Evolutionary conservation across 1,140 invertebrate species (phyloP).

Genomic region (Eurosta solidaginis): DNA sequence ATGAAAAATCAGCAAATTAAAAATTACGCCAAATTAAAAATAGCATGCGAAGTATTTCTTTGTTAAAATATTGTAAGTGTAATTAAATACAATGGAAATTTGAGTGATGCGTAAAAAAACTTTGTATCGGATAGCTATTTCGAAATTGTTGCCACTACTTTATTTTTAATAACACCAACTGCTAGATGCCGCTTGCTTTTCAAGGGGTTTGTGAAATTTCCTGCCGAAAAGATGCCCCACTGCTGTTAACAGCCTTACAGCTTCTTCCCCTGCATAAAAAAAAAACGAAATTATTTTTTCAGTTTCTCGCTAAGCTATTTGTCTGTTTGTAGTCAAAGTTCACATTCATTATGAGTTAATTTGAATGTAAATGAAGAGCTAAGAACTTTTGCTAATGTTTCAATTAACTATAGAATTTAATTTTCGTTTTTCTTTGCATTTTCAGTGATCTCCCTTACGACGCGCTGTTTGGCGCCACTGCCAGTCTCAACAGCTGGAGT

Average conservation of each 20-base stretch:
- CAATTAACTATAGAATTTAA: conserved; percentile 59
- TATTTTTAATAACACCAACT: background rate
- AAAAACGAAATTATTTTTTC: background rate
- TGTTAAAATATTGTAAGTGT: background rate
- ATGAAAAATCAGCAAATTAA: background rate
- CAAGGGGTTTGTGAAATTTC: background rate
- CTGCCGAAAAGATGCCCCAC: background rate
- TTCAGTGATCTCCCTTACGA: background rate
- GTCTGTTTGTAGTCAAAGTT: conserved; percentile 5
- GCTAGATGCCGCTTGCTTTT: background rate
- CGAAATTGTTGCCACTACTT: background rate
- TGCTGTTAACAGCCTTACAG: background rate
- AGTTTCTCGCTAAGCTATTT: background rate
- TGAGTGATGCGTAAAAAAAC: background rate
- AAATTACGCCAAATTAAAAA: conserved; percentile 19
- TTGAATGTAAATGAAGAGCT: conserved; percentile 58
- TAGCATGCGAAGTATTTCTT: conserved; percentile 12
- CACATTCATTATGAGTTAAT: conserved; percentile 55
- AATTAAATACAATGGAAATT: background rate
- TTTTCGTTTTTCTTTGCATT: conserved; percentile 37
- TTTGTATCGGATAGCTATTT: background rate
- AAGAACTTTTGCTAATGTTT: conserved; percentile 58
- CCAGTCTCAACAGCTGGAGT: background rate
- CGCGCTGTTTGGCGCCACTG: background rate
- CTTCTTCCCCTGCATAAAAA: background rate